Percentiles rank a stretch among this genome's conserved stretches.
These are phyloP conservation scores for Drosophila demipolita DNA, from an alignment of 2,888 invertebrate species.

Conservation along the genomic window DNA sequence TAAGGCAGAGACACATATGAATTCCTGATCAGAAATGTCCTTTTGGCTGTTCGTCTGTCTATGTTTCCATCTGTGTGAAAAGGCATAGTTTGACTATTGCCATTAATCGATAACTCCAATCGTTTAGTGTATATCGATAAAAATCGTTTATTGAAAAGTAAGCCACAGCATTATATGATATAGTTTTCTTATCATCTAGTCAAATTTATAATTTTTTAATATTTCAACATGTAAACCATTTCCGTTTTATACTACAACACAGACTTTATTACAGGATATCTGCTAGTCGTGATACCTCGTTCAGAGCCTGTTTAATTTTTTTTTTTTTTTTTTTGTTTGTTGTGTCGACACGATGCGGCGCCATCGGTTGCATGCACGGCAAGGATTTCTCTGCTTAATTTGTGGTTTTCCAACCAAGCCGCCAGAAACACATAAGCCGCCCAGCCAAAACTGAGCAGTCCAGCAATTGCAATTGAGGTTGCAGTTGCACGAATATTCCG, in stretches of 20 bases:
- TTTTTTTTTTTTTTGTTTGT: background rate
- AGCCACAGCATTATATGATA: background rate
- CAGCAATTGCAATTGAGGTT: slow-evolving; percentile 76
- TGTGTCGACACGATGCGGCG: slow-evolving; percentile 59
- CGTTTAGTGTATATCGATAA: background rate
- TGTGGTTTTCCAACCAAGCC: slow-evolving; percentile 79
- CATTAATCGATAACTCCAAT: background rate
- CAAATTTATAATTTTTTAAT: background rate
- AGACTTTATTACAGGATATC: slow-evolving; percentile 9
- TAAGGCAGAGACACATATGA: background rate
- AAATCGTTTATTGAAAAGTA: background rate
- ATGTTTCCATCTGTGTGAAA: no score
- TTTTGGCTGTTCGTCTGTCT: no score
- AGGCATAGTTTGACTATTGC: no score
- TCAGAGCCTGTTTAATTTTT: background rate
- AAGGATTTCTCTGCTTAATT: slow-evolving; percentile 79
- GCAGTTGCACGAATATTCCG: slow-evolving; percentile 76
- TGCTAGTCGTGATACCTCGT: background rate
- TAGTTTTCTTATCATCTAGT: background rate
- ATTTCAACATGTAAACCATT: background rate
- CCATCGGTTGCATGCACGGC: slow-evolving; percentile 75
- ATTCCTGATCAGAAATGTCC: background rate
- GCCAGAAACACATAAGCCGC: slow-evolving; percentile 41
- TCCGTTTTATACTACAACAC: background rate
- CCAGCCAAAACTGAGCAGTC: slow-evolving; percentile 22